Conservation (phyloP, 2,888 invertebrate species). For the Chymomyza fuscimana region DNA sequence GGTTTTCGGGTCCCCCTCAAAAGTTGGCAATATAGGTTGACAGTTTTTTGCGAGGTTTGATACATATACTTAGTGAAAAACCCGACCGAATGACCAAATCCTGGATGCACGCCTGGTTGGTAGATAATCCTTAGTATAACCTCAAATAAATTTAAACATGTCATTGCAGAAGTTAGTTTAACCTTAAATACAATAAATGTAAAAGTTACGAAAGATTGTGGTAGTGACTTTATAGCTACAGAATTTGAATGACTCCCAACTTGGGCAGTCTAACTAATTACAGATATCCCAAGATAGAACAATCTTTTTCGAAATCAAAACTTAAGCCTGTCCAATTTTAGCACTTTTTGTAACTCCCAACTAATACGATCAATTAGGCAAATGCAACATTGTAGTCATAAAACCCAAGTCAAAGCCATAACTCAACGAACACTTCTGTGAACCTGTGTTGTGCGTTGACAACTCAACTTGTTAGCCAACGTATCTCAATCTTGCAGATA, state of each 20-base stretch:
- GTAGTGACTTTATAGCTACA: background rate
- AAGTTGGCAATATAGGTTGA: too few species aligned
- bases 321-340: background rate
- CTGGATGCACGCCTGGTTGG: too few species aligned
- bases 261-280: background rate
- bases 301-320: background rate
- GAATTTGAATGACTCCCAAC: background rate
- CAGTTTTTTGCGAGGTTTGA: too few species aligned
- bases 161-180: too few species aligned
- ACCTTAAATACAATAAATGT: too few species aligned
- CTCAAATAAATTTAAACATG: too few species aligned
- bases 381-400: slow-evolving; percentile 42
- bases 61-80: too few species aligned
- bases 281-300: background rate
- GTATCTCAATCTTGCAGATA: slow-evolving; percentile 51
- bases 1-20: too few species aligned
- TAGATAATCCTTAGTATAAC: too few species aligned
- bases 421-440: slow-evolving; percentile 63
- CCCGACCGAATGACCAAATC: too few species aligned
- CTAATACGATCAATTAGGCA: slow-evolving; percentile 62
- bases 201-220: too few species aligned
- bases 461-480: slow-evolving; percentile 68
- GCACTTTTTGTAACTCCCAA: slow-evolving; percentile 9
- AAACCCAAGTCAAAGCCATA: slow-evolving; percentile 50
- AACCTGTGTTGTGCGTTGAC: slow-evolving; percentile 64